Percentiles rank a stretch among this genome's conserved stretches.
phyloP scores from a whole-genome alignment of 1,140 invertebrate genomes.

The Lanistes nyassanus region DNA sequence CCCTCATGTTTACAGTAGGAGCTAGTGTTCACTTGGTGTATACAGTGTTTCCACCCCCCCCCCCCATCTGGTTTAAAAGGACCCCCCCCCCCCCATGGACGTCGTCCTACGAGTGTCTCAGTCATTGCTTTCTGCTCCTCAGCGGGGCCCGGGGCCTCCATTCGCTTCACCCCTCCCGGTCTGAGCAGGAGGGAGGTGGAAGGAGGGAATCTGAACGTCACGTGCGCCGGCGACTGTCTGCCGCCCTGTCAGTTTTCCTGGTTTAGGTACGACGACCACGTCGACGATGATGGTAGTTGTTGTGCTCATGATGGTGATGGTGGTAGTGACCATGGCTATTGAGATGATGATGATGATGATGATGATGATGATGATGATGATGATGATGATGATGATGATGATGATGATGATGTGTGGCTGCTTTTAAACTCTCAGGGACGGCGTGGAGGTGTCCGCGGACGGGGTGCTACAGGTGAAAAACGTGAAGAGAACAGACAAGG shows the following conservation, averaged over 20 bases:
- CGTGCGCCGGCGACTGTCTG: conserved; percentile 20
- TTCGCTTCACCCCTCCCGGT: conserved; percentile 11
- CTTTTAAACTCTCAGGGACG: too few relatives aligned
- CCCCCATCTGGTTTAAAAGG: too few relatives aligned
- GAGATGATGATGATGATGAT: background rate
- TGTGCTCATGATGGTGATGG: background rate
- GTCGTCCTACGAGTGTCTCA: too few relatives aligned
- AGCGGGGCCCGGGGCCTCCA: conserved; percentile 17
- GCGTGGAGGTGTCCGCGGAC: background rate
- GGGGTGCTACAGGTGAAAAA: conserved; percentile 1
- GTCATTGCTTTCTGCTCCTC: background rate
- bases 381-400: conserved; percentile 13
- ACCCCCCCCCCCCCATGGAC: too few relatives aligned
- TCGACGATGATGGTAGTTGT: background rate
- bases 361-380: background rate
- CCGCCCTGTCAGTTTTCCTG: conserved; percentile 22
- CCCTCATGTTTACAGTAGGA: too few relatives aligned
- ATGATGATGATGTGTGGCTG: conserved; percentile 2
- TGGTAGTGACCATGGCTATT: background rate
- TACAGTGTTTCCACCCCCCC: too few relatives aligned
- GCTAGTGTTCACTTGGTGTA: too few relatives aligned
- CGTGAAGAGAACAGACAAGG: background rate
- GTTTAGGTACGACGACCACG: background rate
- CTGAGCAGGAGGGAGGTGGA: background rate
- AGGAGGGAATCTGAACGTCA: background rate